phyloP scores from a whole-genome alignment of 2,113 vertebrate genomes.

The Aegotheles bennettii region DNA sequence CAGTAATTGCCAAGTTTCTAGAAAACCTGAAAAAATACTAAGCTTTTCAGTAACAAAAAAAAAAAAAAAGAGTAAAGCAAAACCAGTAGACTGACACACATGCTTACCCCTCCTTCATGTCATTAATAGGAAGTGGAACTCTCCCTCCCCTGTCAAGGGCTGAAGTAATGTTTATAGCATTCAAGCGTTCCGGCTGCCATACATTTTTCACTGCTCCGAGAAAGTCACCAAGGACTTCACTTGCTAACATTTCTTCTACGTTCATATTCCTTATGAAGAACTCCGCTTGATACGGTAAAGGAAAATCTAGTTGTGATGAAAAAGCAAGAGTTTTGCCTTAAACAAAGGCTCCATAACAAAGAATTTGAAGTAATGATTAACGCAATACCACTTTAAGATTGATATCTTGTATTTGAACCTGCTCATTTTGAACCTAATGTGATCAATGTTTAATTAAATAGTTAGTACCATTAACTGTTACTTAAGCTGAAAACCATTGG shows the following conservation, averaged over 20 bases:
- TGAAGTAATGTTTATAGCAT: slow-evolving; percentile 97
- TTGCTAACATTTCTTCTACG: slow-evolving; percentile 97
- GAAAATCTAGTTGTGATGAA: slow-evolving; percentile 81
- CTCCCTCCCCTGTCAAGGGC: slow-evolving; percentile 93
- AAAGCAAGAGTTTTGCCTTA: neutral
- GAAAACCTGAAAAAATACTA: neutral
- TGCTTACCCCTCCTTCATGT: slow-evolving; percentile 96
- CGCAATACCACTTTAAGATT: neutral
- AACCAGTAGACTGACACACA: neutral
- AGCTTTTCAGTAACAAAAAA: neutral
- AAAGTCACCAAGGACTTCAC: slow-evolving; percentile 96
- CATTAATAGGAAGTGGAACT: slow-evolving; percentile 93
- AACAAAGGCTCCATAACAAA: neutral
- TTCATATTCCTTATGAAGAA: slow-evolving; percentile 99
- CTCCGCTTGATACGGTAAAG: slow-evolving; percentile 91
- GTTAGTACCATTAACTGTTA: neutral
- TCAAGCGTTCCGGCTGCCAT: slow-evolving; percentile 94
- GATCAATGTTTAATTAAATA: neutral
- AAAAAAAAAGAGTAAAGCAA: neutral
- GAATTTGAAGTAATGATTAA: neutral
- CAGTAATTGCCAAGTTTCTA: neutral
- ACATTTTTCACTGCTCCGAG: slow-evolving; percentile 96
- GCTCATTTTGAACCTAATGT: neutral
- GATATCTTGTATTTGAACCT: neutral
- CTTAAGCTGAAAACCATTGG: neutral